These are phyloP conservation scores for Ridgeia piscesae DNA, from an alignment of 1,140 invertebrate species.

Conservation along the genomic window DNA sequence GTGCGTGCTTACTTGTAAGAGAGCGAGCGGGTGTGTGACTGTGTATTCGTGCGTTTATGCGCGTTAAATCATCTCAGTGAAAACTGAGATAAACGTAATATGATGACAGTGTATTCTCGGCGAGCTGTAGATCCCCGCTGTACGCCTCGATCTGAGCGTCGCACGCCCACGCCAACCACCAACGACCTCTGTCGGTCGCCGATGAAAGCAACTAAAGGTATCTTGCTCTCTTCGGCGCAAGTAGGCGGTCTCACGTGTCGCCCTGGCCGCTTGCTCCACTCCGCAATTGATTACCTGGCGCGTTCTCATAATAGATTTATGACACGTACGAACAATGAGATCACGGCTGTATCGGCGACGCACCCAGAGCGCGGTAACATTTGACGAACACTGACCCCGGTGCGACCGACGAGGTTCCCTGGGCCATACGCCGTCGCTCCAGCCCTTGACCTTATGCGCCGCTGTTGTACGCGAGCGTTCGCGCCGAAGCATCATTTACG, in stretches of 20 bases:
- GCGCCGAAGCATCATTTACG: not conserved
- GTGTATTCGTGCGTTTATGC: no score
- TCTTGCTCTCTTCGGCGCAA: not conserved
- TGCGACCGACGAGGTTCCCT: not conserved
- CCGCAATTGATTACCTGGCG: not conserved
- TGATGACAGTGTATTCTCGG: not conserved
- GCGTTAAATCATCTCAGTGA: no score
- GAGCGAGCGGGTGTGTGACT: no score
- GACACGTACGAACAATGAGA: not conserved
- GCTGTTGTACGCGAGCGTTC: not conserved
- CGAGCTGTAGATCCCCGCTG: not conserved
- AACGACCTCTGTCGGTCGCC: not conserved
- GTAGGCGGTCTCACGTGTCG: not conserved
- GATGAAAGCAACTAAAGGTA: not conserved
- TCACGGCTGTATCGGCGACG: not conserved
- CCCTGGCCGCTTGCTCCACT: not conserved
- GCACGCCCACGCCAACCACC: not conserved
- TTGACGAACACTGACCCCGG: not conserved
- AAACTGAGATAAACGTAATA: not conserved
- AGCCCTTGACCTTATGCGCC: not conserved
- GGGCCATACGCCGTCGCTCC: no score
- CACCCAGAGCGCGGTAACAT: not conserved
- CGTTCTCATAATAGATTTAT: constrained; percentile 6
- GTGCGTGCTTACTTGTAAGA: no score
- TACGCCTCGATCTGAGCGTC: not conserved